phyloP scores from a whole-genome alignment of 2,888 invertebrate species.

The Hydrotaea diabolus region DNA sequence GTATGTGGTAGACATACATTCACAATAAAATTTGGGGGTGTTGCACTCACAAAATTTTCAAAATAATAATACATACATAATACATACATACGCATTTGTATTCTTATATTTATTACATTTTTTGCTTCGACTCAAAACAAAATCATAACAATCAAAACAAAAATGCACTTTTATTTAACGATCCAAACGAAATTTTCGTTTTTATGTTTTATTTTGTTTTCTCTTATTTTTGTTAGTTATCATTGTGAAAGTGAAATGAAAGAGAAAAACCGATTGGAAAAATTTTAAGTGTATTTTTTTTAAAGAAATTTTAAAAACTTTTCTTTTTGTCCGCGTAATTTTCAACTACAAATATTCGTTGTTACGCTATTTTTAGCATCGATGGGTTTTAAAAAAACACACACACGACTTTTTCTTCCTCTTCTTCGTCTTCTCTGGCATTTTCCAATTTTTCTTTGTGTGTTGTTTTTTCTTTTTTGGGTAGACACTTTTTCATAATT shows the following conservation, averaged over 20 bases:
- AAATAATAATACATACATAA: too few relatives aligned
- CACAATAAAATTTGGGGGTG: background rate
- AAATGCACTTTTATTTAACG: conserved; percentile 1
- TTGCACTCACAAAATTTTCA: background rate
- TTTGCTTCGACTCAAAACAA: background rate
- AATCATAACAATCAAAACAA: conserved; percentile 5
- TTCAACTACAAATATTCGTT: conserved; percentile 16
- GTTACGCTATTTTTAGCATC: conserved; percentile 31
- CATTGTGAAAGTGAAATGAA: background rate
- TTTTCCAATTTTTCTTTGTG: conserved; percentile 5
- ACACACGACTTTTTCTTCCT: conserved; percentile 1
- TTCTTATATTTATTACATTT: too few relatives aligned
- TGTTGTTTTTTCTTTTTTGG: background rate
- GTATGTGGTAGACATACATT: background rate
- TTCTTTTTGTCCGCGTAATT: conserved; percentile 26
- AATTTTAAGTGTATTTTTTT: background rate
- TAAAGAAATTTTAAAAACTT: too few relatives aligned
- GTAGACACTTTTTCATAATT: conserved; percentile 35
- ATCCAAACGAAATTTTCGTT: background rate
- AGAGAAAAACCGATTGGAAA: background rate
- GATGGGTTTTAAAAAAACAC: conserved; percentile 30
- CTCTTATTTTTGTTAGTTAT: background rate
- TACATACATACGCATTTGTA: too few relatives aligned
- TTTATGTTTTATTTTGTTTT: background rate
- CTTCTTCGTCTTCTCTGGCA: background rate